Evolutionary conservation across 2,113 vertebrate genomes (phyloP).

Genomic region (Phalacrocorax carbo): DNA sequence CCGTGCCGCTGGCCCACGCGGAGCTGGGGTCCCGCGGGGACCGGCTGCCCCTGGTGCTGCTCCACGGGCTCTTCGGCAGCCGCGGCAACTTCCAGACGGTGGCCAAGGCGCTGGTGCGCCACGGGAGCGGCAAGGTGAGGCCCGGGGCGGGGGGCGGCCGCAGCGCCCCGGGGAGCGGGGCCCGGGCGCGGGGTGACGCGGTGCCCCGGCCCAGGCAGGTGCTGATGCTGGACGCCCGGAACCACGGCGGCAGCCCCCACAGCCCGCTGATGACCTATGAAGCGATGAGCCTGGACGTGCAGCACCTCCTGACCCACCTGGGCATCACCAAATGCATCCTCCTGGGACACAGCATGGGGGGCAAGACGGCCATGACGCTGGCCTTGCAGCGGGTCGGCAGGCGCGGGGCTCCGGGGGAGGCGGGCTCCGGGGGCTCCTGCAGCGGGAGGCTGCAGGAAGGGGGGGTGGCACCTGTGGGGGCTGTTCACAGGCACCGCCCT

Average conservation of each 20-base stretch:
- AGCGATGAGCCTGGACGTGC: constrained; percentile 86
- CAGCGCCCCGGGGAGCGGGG: no score
- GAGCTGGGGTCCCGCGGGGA: no score
- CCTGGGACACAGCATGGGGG: constrained; percentile 98
- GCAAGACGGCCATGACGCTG: constrained; percentile 90
- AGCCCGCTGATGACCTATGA: constrained; percentile 83
- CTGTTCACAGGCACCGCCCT: rapidly evolving
- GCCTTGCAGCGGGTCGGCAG: constrained; percentile 83
- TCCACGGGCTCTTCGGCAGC: no score
- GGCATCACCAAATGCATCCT: constrained; percentile 85
- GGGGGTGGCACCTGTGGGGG: not conserved
- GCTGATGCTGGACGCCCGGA: constrained; percentile 91
- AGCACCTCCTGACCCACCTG: constrained; percentile 81
- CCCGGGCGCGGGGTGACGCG: not conserved
- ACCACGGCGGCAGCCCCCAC: constrained; percentile 91
- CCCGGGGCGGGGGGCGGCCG: no score
- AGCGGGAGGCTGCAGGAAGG: not conserved
- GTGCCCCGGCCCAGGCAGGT: constrained; percentile 82
- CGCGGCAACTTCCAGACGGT: no score
- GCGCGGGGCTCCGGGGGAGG: rapidly evolving
- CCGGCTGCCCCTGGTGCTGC: no score
- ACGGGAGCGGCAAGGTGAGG: no score
- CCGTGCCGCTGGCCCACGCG: no score
- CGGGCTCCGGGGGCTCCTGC: not conserved
- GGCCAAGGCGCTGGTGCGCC: no score